Evolutionary conservation across 2,797 vertebrate genomes (phyloP), one percentile per base, ranked within the genome.

Genomic region (Enteromius argenteus): DNA sequence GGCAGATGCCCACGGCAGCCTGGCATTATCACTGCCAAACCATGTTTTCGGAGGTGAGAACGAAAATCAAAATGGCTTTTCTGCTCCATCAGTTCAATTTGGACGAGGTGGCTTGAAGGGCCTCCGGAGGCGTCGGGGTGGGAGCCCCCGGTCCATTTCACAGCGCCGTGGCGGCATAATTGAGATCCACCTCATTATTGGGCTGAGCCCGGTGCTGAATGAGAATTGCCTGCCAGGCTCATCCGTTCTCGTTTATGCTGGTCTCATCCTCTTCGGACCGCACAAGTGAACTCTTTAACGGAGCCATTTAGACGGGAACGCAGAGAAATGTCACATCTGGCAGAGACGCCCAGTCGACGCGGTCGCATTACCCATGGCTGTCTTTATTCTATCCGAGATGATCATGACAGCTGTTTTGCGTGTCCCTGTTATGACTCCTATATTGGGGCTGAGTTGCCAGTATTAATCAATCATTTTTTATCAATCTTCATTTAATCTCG

Each of bases 1-100:
- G 72, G 53, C 75, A 66, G 80, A 84, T 72, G 80, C 86, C 42
- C 53, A 32, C 53, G 21, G 76, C 76, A 82, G 77, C 68, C 77
- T 78, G 71, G 77, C 82, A 78, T 75, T 86, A 72, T 75, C 39
- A n/a, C 51, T 64, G 42, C 62, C 58, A 56, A 60, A 73, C 51
- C 42, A 35, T 87, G 51, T 67, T 78, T 88, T 86, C 60, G 71
- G 68, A 86, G 86, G 83, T 84, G 82, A 85, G 85, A 66, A 68
- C 2, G 76, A 71, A 88, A 89, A 87, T 89, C 86, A 86, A 88
- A 89, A 86, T 87, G 87, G 86, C 89, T 91, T 89, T 90, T 91
- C 89, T 87, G 86, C 89, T 89, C 87, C 86, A 85, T 88, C 90
- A 85, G 86, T 86, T 90, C 80, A 79, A 84, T 89, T 89, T 90